These are phyloP conservation scores for Notothenia rossii DNA, from an alignment of 2,113 vertebrate genomes.

Conservation along the genomic window DNA sequence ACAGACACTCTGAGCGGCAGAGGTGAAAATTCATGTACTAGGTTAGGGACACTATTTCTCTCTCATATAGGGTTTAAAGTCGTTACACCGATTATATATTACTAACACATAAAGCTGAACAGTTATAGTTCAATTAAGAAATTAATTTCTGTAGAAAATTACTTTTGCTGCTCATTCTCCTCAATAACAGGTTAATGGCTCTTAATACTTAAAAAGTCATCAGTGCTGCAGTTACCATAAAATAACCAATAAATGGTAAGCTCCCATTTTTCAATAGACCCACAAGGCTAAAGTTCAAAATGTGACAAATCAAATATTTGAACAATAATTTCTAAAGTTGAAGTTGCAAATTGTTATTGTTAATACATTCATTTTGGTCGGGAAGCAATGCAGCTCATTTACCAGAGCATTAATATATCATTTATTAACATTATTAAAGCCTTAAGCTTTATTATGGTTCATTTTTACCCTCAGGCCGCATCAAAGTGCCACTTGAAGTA, in stretches of 20 bases:
- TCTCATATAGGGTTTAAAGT: background rate
- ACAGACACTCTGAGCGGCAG: background rate
- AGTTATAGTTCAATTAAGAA: background rate
- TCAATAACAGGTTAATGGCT: background rate
- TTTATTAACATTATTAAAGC: background rate
- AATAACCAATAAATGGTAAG: background rate
- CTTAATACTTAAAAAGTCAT: background rate
- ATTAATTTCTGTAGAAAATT: background rate
- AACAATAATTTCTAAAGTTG: background rate
- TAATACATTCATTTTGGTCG: background rate
- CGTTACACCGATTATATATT: no score
- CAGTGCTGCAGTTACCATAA: background rate
- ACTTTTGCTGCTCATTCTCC: background rate
- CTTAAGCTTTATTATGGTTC: background rate
- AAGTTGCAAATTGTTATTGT: background rate
- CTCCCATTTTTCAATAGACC: background rate
- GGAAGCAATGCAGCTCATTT: background rate
- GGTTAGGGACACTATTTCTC: background rate
- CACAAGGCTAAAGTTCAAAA: background rate
- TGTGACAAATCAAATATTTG: background rate
- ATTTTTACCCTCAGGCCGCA: constrained; percentile 2
- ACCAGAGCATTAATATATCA: background rate
- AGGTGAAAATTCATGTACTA: background rate
- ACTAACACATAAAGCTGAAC: background rate
- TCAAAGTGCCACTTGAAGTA: constrained; percentile 29